Percentiles rank a stretch among this genome's conserved stretches.
Evolutionary conservation across 92 coral and sea anemone genomes (phyloP).

Genomic region (Palythoa caribaeorum): DNA sequence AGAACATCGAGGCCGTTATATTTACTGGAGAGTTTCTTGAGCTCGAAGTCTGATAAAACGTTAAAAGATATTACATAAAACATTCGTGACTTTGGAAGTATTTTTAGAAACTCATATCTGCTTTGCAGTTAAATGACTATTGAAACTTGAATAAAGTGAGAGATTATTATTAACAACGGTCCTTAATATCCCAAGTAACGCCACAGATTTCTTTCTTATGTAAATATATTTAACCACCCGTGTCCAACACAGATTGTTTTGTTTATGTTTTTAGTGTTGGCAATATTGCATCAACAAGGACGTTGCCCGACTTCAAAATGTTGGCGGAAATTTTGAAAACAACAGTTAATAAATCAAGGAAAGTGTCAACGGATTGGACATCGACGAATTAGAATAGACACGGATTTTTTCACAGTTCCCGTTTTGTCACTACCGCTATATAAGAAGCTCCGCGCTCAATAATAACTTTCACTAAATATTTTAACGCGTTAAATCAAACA

Average conservation of each 20-base stretch:
- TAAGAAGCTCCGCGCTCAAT: background rate
- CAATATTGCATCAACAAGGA: background rate
- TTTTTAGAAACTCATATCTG: background rate
- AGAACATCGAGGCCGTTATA: background rate
- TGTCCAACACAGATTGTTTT: background rate
- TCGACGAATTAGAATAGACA: background rate
- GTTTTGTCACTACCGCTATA: background rate
- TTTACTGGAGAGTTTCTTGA: background rate
- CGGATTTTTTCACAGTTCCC: background rate
- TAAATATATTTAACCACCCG: background rate
- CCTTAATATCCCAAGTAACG: background rate
- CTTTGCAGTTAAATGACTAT: background rate
- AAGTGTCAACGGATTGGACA: background rate
- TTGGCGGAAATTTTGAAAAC: background rate
- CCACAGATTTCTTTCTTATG: background rate
- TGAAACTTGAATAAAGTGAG: background rate
- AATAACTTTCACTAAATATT: background rate
- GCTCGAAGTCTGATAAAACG: background rate
- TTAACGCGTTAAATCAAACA: background rate
- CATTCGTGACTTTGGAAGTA: background rate
- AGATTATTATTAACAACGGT: background rate
- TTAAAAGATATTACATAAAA: background rate
- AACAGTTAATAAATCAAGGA: background rate
- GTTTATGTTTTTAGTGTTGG: slow-evolving; percentile 1
- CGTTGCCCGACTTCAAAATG: background rate